A percentile compares a stretch with the other conserved stretches of the same genome.
Conservation (phyloP, 2,888 invertebrate species). For the Mesorhabditis belari region DNA sequence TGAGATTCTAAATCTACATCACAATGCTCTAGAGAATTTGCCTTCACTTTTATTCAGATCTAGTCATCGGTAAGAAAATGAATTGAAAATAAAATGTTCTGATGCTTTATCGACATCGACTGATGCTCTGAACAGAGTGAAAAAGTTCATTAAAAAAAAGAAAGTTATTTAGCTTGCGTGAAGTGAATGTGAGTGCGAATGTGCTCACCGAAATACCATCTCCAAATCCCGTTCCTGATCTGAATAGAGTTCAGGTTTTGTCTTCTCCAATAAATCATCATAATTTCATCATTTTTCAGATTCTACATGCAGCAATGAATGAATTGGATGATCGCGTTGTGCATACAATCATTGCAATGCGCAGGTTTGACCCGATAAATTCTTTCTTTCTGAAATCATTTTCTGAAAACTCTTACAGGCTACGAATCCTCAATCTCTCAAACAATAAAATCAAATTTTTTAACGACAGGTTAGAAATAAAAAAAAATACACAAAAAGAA, state of each 20-base stretch:
- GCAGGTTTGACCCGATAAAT: background rate
- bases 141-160: no score
- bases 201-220: background rate
- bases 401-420: no score
- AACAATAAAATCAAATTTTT: no score
- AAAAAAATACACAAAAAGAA: no score
- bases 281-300: background rate
- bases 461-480: no score
- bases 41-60: background rate
- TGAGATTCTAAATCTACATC: background rate
- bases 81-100: background rate
- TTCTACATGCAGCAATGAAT: background rate
- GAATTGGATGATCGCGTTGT: background rate
- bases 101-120: no score
- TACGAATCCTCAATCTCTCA: no score
- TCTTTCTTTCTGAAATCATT: no score
- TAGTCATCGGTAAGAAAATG: background rate
- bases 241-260: background rate
- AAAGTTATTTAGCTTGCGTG: background rate
- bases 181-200: background rate
- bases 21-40: background rate
- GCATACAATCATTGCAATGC: background rate
- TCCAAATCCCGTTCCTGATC: background rate
- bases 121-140: no score
- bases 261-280: background rate